Percentiles rank a stretch among this genome's conserved stretches.
phyloP scores from a whole-genome alignment of 2,888 invertebrate genomes.

The Drosophila hamatofila region DNA sequence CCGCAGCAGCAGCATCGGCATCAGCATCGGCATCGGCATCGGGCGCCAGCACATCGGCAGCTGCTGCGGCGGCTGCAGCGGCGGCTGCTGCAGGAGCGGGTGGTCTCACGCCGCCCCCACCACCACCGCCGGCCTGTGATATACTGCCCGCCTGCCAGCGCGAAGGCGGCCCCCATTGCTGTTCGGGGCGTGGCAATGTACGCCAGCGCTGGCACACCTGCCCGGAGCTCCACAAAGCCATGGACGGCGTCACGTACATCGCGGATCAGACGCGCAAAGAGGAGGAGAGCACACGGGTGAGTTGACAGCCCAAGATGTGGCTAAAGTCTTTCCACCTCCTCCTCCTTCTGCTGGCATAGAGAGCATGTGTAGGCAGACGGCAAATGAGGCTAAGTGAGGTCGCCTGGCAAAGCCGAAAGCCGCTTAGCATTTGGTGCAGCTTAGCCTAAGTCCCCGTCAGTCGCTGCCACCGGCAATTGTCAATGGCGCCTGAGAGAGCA shows the following conservation, averaged over 20 bases:
- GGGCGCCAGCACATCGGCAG: conserved; percentile 48
- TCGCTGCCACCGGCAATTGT: conserved; percentile 11
- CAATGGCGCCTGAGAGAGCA: not conserved
- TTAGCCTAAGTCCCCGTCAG: conserved; percentile 50
- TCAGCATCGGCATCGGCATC: conserved; percentile 22
- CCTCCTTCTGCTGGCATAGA: not conserved
- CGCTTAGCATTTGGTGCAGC: conserved; percentile 62
- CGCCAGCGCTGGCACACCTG: conserved; percentile 94
- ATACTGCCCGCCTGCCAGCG: conserved; percentile 81
- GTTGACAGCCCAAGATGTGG: conserved; percentile 66
- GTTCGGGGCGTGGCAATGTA: conserved; percentile 85
- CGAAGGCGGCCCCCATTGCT: conserved; percentile 86
- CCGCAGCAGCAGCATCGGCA: conserved; percentile 48
- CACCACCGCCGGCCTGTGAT: conserved; percentile 77
- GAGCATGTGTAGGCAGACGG: not conserved
- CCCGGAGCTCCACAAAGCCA: conserved; percentile 96
- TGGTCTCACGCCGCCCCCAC: conserved; percentile 76
- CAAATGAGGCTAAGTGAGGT: conserved; percentile 49
- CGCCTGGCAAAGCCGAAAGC: conserved; percentile 53
- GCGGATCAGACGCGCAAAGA: conserved; percentile 96
- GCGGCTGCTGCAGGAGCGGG: conserved; percentile 55
- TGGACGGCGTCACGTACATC: conserved; percentile 96
- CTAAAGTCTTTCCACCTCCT: not conserved
- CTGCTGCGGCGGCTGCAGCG: conserved; percentile 51
- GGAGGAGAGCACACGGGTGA: conserved; percentile 95